phyloP scores from a whole-genome alignment of 2,888 invertebrate genomes.

The Drosophila anceps region DNA sequence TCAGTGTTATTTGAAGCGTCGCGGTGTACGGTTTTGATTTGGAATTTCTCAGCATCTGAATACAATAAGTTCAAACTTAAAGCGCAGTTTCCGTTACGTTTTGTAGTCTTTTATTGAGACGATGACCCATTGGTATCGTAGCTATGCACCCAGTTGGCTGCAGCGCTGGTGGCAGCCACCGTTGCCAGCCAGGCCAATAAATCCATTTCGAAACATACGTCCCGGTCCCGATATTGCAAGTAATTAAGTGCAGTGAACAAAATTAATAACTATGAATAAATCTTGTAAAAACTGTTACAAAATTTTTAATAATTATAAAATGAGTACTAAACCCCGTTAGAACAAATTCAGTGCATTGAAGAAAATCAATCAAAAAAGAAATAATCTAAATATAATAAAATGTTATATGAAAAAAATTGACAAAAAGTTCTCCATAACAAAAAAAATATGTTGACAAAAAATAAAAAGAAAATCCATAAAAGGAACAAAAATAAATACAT shows the following conservation, averaged over 20 bases:
- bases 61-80: conserved; percentile 8
- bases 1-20: conserved; percentile 67
- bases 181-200: conserved; percentile 61
- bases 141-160: conserved; percentile 81
- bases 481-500: too few species aligned
- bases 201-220: conserved; percentile 79
- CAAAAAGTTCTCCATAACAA: not conserved
- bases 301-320: not conserved
- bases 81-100: conserved; percentile 65
- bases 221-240: conserved; percentile 74
- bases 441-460: not conserved
- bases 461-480: too few species aligned
- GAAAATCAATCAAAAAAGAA: too few species aligned
- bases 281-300: too few species aligned
- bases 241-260: conserved; percentile 50
- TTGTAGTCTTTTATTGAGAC: conserved; percentile 26
- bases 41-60: conserved; percentile 13
- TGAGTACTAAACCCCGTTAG: not conserved
- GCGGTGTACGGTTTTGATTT: conserved; percentile 47
- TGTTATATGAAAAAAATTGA: too few species aligned
- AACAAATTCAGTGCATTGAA: not conserved
- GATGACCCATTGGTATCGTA: conserved; percentile 80
- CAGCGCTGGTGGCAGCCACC: conserved; percentile 81
- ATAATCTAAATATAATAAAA: too few species aligned
- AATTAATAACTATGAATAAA: not conserved